A percentile compares a stretch with the other conserved stretches of the same genome.
Conservation (phyloP, 2,797 vertebrate species). For the Neosalanx taihuensis region DNA sequence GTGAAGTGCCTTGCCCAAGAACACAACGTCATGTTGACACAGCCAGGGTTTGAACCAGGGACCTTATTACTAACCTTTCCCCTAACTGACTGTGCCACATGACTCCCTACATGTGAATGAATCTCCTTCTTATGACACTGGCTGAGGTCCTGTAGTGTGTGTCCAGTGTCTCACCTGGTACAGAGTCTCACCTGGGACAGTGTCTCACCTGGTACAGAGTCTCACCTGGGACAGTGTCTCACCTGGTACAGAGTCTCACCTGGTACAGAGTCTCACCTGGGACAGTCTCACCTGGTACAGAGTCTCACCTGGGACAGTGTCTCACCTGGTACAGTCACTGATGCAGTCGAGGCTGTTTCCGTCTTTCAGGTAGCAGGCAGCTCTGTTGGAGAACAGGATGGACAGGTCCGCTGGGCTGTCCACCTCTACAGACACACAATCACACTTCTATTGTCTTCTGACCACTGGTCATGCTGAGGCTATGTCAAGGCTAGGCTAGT, state of each 20-base stretch:
- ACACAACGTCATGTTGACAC: too few relatives aligned
- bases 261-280: not conserved
- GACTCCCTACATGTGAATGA: not conserved
- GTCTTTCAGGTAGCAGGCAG: conserved; percentile 91
- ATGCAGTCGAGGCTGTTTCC: conserved; percentile 89
- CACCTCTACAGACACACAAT: conserved; percentile 67
- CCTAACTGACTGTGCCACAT: too few relatives aligned
- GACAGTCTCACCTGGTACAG: not conserved
- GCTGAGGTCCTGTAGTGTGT: too few relatives aligned
- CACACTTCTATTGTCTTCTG: not conserved
- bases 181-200: conserved; percentile 80
- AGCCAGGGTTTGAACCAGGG: too few relatives aligned
- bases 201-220: conserved; percentile 83
- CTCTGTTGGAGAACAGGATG: conserved; percentile 93
- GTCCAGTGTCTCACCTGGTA: too few relatives aligned
- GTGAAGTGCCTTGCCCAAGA: too few relatives aligned
- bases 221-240: not conserved
- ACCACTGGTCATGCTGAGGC: not conserved
- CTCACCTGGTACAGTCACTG: conserved; percentile 89
- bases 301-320: conserved; percentile 2
- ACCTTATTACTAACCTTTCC: too few relatives aligned
- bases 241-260: conserved; percentile 80
- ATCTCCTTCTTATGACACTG: not conserved
- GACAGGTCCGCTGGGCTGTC: conserved; percentile 83
- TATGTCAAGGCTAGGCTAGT: too few relatives aligned